Evolutionary conservation across 2,888 invertebrate genomes (phyloP).

Genomic region (Caenorhabditis wallacei): DNA sequence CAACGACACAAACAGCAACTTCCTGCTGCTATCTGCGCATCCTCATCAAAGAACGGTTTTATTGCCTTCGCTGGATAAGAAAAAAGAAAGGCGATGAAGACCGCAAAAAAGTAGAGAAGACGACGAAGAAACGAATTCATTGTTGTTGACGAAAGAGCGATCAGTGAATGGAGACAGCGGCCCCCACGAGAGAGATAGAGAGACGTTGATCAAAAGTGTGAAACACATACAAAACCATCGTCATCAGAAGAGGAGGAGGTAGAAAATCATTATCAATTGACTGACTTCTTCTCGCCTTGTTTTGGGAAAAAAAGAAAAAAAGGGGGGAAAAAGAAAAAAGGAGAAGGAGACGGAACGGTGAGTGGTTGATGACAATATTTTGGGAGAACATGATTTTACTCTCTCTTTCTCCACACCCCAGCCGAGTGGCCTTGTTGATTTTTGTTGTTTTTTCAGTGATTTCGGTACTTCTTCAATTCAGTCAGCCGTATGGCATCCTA

Average conservation of each 20-base stretch:
- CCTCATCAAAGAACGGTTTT: conserved; percentile 42
- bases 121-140: conserved; percentile 32
- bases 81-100: not conserved
- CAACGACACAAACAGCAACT: conserved; percentile 29
- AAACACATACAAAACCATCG: conserved; percentile 56
- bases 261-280: conserved; percentile 53
- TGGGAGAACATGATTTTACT: conserved; percentile 56
- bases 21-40: conserved; percentile 7
- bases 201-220: conserved; percentile 51
- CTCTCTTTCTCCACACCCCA: not conserved
- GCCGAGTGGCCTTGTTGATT: conserved; percentile 3
- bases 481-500: conserved; percentile 51
- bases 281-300: conserved; percentile 62
- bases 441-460: conserved; percentile 46
- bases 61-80: conserved; percentile 56
- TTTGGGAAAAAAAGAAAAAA: conserved; percentile 55
- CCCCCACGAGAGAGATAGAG: not conserved
- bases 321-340: conserved; percentile 53
- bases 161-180: conserved; percentile 2
- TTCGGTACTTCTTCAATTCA: conserved; percentile 22
- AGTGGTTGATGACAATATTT: conserved; percentile 52
- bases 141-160: conserved; percentile 48
- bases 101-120: conserved; percentile 1
- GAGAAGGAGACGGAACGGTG: conserved; percentile 62
- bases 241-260: conserved; percentile 32